Base-by-base conservation (phyloP, 53 echinoderm and acorn worm genomes). In the Zoroaster sp. region DNA sequence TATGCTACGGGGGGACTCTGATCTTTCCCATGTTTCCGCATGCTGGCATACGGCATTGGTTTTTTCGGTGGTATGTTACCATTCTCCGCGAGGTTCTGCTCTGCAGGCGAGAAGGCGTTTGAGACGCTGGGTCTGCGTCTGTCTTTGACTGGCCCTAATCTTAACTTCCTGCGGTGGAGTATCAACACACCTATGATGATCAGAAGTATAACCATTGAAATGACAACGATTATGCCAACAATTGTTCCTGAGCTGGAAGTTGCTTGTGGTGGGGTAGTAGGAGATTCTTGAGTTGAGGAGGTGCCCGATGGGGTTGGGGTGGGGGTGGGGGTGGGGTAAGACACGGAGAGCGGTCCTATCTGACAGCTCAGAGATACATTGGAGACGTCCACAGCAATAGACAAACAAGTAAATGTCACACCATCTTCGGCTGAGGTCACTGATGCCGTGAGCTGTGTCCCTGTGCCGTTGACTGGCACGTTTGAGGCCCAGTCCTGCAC, bases 311-410 rank as follows among this genome's bases (percentile, higher is more conserved):
- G 39, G 32, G 33, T 35, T 18, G 14, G 15, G 23, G 40, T 40
- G 38, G 12, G 23, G 34, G 47, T 38, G n/a, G 78, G 69, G 10
- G 71, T 70, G 35, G 51, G 51, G 14, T 47, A 35, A 4, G 72
- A 18, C 12, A 85, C 85, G 1, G 85, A 85, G 70, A 85, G 85
- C 4, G 85, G 85, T 1, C 85, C 85, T 18, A 85, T 85, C 52
- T 51, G 72, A 20, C 85, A 85, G 43, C 18, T 35, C 13, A 85
- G 37, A 35, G 71, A n/a, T 30, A 71, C 71, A 3, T 68, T 71
- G 20, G 85, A 47, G 52, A 70, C 69, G 72, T 71, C 85, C 4
- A 37, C 51, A 21, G 85, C 47, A 9, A 67, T 21, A 4, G 85
- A 85, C 34, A 70, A 70, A 42, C 85, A 85, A 70, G 69, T 85